A percentile compares a stretch with the other conserved stretches of the same genome.
phyloP scores from a whole-genome alignment of 1,140 invertebrate species.

The Drosophila nigrodunni region DNA sequence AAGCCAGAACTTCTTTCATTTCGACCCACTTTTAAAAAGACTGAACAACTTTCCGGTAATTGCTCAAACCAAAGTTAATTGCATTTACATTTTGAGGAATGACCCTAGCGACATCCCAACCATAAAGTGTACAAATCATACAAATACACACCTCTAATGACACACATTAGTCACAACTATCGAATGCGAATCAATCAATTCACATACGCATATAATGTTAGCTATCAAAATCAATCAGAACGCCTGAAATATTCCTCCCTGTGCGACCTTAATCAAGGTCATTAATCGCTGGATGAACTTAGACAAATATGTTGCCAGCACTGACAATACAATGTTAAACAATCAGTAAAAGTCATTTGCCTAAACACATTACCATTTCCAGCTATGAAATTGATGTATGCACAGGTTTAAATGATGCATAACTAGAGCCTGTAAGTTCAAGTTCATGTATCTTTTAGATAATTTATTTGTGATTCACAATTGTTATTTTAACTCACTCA shows the following conservation, averaged over 20 bases:
- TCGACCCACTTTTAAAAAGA: conserved; percentile 10
- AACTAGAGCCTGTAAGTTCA: not conserved
- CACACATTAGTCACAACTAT: conserved; percentile 19
- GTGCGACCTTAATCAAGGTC: conserved; percentile 18
- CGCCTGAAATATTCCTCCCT: not conserved
- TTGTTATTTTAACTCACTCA: no score
- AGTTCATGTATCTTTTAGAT: no score
- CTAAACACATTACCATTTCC: not conserved
- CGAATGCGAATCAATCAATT: conserved; percentile 18
- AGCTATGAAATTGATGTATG: not conserved
- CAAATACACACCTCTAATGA: not conserved
- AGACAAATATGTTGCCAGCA: conserved; percentile 1
- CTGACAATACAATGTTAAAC: conserved; percentile 8
- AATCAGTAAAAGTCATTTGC: conserved; percentile 29
- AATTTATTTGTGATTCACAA: no score
- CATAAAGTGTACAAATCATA: conserved; percentile 1
- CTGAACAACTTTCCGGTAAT: conserved; percentile 21
- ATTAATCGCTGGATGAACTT: conserved; percentile 23
- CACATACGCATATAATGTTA: not conserved
- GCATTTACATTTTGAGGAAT: conserved; percentile 42
- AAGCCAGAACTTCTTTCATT: conserved; percentile 1
- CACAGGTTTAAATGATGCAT: not conserved
- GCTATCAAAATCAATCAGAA: conserved; percentile 35
- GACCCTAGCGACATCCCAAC: not conserved
- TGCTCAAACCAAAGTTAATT: conserved; percentile 41